Base-by-base conservation (phyloP, 2,888 invertebrate species). In the Villa cingulata region DNA sequence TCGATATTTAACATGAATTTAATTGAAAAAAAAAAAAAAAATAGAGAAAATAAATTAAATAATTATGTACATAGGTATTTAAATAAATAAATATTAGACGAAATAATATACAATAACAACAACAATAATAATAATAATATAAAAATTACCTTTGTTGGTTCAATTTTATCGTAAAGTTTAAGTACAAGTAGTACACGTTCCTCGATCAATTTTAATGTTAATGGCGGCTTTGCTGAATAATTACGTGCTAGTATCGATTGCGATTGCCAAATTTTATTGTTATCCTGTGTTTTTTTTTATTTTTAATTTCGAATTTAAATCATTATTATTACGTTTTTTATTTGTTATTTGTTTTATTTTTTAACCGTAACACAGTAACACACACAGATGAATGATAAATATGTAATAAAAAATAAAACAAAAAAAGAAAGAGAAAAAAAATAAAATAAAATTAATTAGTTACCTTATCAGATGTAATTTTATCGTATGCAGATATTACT, bases 141-240 rank as follows among this genome's bases (percentile, higher is more conserved):
- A 29, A 55, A 62, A 61, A 62, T 73, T 86, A 96, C 95, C 90
- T 95, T 90, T 61, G 80, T 77, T 58, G 89, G 83, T 65, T 86
- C 80, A 73, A 97, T 77, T 83, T 98, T 98, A 77, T 98, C 98
- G 77, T 91, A 98, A 59, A 97, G 82, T 75, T 88, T 87, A 63
- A 98, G 82, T 56, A 96, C 91, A 72, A 98, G 83, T 62, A 95
- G 73, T 57, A 97, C 92, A 68, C 98, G 80, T 68, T 89, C 85
- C 66, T 77, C 72, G 70, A 95, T 86, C 62, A 86, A 76, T 63
- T 86, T 83, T 68, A 91, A 74, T 55, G 86, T 76, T 62, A 90
- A 74, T 55, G 89, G 89, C 56, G 81, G 75, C 63, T 81, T 82
- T 56, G 70, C 72, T 70, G 85, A 81, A 78, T 83, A 87, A 70